Evolutionary conservation across 2,888 invertebrate genomes (phyloP).

Genomic region (Cordilura impudica): DNA sequence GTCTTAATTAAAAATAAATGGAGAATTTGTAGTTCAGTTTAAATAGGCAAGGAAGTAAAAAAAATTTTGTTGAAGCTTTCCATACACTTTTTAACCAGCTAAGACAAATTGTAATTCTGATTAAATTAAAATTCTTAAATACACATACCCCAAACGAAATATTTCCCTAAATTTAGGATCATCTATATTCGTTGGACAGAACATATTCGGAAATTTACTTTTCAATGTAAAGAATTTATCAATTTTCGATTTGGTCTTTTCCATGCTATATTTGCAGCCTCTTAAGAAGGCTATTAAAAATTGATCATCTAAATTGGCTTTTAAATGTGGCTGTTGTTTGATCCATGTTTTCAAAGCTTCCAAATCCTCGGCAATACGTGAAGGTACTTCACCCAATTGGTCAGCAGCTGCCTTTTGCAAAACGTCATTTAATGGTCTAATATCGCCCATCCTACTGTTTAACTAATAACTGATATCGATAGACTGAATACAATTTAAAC

Average conservation of each 20-base stretch:
- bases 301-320: constrained; percentile 75
- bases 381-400: constrained; percentile 79
- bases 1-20: too few relatives aligned
- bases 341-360: constrained; percentile 78
- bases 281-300: constrained; percentile 79
- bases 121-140: too few relatives aligned
- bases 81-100: too few relatives aligned
- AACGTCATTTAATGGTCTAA: constrained; percentile 67
- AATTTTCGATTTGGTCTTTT: constrained; percentile 80
- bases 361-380: constrained; percentile 70
- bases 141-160: constrained; percentile 69
- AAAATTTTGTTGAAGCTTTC: too few relatives aligned
- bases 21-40: too few relatives aligned
- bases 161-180: constrained; percentile 67
- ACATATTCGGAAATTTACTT: constrained; percentile 80
- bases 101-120: too few relatives aligned
- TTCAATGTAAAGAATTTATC: constrained; percentile 80
- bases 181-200: constrained; percentile 70
- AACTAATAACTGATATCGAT: not conserved
- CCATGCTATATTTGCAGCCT: constrained; percentile 80
- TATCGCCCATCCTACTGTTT: constrained; percentile 65
- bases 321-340: constrained; percentile 78
- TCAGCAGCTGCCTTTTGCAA: constrained; percentile 75
- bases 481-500: not conserved
- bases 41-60: too few relatives aligned